phyloP scores from a whole-genome alignment of 2,113 vertebrate genomes.

The Calypte anna region DNA sequence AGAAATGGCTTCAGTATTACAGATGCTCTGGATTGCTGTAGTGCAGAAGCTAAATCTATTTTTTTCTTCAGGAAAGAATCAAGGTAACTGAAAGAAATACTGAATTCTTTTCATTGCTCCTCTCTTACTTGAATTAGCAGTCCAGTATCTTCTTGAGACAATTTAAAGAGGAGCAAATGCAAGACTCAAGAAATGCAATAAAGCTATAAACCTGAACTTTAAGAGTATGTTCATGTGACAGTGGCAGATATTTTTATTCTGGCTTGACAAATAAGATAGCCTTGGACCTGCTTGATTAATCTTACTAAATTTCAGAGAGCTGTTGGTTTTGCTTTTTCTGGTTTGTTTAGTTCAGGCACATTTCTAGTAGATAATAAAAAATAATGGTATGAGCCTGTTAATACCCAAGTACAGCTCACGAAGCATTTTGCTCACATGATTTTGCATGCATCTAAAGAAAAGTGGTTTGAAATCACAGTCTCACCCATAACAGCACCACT shows the following conservation, averaged over 20 bases:
- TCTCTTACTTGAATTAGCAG: neutral
- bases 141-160: neutral
- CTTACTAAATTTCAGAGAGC: neutral
- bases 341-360: neutral
- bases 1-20: neutral
- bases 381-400: neutral
- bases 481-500: neutral
- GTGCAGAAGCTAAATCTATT: neutral
- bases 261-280: neutral
- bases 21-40: neutral
- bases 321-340: neutral
- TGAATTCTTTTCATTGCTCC: neutral
- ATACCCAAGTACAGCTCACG: neutral
- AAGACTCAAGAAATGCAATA: neutral
- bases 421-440: neutral
- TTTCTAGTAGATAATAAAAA: neutral
- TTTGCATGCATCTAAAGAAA: slow-evolving; percentile 6
- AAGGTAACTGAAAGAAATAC: slow-evolving; percentile 8
- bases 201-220: neutral
- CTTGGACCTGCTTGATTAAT: neutral
- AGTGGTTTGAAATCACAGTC: neutral
- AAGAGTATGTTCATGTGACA: neutral
- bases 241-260: neutral
- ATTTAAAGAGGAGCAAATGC: neutral
- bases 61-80: neutral